Evolutionary conservation across 2,888 invertebrate species (phyloP), one percentile per base, ranked within the genome.

Genomic region (Luperina testacea): DNA sequence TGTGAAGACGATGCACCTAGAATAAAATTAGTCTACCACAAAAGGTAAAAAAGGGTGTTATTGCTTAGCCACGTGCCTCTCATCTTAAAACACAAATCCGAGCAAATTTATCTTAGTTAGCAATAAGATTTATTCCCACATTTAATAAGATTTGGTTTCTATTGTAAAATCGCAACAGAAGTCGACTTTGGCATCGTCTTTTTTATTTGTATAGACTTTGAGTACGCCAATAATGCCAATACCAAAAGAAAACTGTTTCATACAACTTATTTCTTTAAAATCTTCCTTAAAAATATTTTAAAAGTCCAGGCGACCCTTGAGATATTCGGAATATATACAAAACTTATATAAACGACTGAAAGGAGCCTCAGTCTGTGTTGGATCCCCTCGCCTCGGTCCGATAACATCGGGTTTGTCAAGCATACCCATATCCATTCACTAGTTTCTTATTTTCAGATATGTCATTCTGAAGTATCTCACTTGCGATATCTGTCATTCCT

Each of bases 371-470:
- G 77, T 75, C 65, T 51, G 69, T 79, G 76, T 48, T 48, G 48
- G 74, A 78, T 77, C 77, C 77, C 79, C 85, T 87, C 73, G 77
- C 79, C 85, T 87, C 73, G 77, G 69, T 63, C 59, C 48, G 85
- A 87, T 87, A 87, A 85, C 87, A 81, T 87, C 87, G 74, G 78
- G 79, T 81, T 83, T 85, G 81, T 85, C 85, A 78, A 79, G 80
- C 72, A 32, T 59, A 75, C 78, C 71, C 64, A 77, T 78, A 75
- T 71, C 79, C 79, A 81, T 78, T 77, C 78, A 70, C 78, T 72
- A 71, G 76, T 80, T 78, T 63, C 71, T 84, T 78, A 84, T 77
- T 87, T 85, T 76, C 48, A 77, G 78, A 87, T 80, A 65, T 71
- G 72, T 86, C 77, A 77, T 75, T 80, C 80, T 68, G 69, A 69